Evolutionary conservation across 1,140 invertebrate species (phyloP).

Genomic region (Drosophila pandora): DNA sequence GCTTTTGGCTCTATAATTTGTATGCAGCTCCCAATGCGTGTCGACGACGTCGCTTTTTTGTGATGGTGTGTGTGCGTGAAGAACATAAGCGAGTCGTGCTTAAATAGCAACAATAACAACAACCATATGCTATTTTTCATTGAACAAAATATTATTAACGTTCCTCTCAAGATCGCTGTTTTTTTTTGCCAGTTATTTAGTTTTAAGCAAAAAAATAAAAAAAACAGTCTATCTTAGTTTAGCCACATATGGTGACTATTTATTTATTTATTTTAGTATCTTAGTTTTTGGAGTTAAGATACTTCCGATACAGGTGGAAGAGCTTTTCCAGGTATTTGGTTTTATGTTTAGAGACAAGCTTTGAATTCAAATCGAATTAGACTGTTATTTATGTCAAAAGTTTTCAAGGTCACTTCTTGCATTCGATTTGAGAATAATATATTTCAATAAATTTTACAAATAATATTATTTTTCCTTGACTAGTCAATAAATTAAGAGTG

Average conservation of each 20-base stretch:
- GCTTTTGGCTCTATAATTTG: slow-evolving; percentile 79
- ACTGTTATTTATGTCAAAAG: neutral
- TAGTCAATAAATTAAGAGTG: no score
- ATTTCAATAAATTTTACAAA: neutral
- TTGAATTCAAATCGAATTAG: slow-evolving; percentile 7
- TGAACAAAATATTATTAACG: slow-evolving; percentile 81
- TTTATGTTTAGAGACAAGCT: slow-evolving; percentile 30
- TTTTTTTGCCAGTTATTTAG: slow-evolving; percentile 34
- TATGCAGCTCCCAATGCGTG: slow-evolving; percentile 74
- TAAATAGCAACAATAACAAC: slow-evolving; percentile 56
- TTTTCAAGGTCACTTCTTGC: neutral
- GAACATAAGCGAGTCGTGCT: slow-evolving; percentile 77
- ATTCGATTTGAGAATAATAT: neutral
- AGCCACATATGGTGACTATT: slow-evolving; percentile 8
- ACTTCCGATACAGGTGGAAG: slow-evolving; percentile 62
- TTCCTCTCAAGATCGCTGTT: slow-evolving; percentile 71
- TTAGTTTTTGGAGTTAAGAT: slow-evolving; percentile 14
- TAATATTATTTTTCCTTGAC: neutral
- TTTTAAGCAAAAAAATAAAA: slow-evolving; percentile 18
- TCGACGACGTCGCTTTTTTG: slow-evolving; percentile 23
- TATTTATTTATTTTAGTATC: slow-evolving; percentile 4
- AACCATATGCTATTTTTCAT: slow-evolving; percentile 66
- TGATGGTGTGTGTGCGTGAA: slow-evolving; percentile 55
- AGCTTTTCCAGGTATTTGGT: slow-evolving; percentile 20
- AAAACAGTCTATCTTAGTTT: slow-evolving; percentile 14